A percentile compares a stretch with the other conserved stretches of the same genome.
Evolutionary conservation across 2,797 vertebrate genomes (phyloP).

Genomic region (Esox lucius): DNA sequence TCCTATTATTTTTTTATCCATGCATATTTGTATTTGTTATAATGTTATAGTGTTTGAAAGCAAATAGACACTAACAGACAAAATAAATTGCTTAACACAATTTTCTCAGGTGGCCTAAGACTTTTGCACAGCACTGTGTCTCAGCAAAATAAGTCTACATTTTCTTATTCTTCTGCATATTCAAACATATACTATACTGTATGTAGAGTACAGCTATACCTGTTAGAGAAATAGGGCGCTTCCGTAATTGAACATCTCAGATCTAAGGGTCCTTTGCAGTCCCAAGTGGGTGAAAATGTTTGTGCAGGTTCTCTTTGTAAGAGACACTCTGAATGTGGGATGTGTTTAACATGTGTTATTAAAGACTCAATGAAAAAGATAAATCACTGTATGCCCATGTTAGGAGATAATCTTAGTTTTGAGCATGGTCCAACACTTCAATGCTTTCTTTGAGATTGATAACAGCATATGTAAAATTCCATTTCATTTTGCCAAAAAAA

Average conservation of each 20-base stretch:
- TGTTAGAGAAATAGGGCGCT: background rate
- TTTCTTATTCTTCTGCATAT: no score
- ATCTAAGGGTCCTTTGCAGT: background rate
- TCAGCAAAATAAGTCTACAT: no score
- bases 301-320: background rate
- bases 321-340: background rate
- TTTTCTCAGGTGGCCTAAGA: no score
- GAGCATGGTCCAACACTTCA: constrained; percentile 63
- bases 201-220: background rate
- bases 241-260: background rate
- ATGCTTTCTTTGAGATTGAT: constrained; percentile 36
- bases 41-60: no score
- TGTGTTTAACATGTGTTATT: constrained; percentile 50
- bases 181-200: background rate
- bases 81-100: no score
- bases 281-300: background rate
- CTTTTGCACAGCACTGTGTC: no score
- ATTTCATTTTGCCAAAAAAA: constrained; percentile 58
- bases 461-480: constrained; percentile 57
- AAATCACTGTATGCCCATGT: constrained; percentile 54
- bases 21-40: no score
- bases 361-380: constrained; percentile 67
- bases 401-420: constrained; percentile 69
- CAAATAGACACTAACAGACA: background rate
- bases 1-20: no score